Evolutionary conservation across 2,888 invertebrate species (phyloP).

Genomic region (Philereme transversata): DNA sequence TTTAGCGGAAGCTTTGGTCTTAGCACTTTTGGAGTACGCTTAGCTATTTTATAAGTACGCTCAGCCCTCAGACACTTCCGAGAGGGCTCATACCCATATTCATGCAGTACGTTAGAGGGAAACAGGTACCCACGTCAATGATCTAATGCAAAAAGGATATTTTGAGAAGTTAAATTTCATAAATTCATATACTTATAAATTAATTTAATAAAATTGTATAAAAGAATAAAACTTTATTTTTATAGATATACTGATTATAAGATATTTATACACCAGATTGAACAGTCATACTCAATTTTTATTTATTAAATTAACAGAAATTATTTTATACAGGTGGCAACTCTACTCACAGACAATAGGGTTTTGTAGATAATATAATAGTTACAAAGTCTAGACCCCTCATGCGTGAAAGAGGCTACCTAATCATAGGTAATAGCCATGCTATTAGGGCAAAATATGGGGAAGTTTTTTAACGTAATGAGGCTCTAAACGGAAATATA

Average conservation of each 20-base stretch:
- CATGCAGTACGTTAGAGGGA: no score
- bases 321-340: neutral
- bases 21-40: no score
- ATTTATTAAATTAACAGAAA: neutral
- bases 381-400: conserved; percentile 1
- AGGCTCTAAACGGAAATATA: conserved; percentile 21
- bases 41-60: no score
- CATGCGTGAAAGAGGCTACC: conserved; percentile 16
- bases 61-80: no score
- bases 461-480: conserved; percentile 25
- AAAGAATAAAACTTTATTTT: no score
- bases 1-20: no score
- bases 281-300: neutral
- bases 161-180: no score
- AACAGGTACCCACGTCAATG: no score
- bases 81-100: no score
- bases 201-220: no score
- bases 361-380: conserved; percentile 4
- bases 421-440: conserved; percentile 20
- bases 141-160: no score
- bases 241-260: neutral
- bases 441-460: conserved; percentile 22
- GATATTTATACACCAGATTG: neutral
- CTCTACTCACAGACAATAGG: conserved; percentile 1
- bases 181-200: no score